phyloP scores from a whole-genome alignment of 30 jellyfish, hydroid and myxozoan genomes.

The Nemopilema nomurai region DNA sequence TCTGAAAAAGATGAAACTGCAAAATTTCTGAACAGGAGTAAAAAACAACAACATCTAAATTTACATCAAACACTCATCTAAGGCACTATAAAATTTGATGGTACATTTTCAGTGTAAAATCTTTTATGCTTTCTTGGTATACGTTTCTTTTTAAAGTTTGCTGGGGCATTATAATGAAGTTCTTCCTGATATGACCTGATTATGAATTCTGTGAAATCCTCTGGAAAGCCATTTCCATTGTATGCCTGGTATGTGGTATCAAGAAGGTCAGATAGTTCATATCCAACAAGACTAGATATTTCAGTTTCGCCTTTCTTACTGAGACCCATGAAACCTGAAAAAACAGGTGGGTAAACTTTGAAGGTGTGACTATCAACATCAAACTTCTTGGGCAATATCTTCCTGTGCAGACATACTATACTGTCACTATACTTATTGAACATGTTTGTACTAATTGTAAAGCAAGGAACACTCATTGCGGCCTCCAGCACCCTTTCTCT shows the following conservation, averaged over 20 bases:
- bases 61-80: background rate
- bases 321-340: constrained; percentile 1
- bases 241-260: constrained; percentile 20
- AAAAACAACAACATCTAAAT: too few species aligned
- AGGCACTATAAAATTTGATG: background rate
- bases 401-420: constrained; percentile 32
- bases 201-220: constrained; percentile 42
- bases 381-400: constrained; percentile 35
- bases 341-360: constrained; percentile 44
- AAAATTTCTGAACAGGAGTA: too few species aligned
- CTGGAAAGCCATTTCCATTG: constrained; percentile 64
- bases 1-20: too few species aligned
- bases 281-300: constrained; percentile 28
- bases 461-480: constrained; percentile 65
- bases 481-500: constrained; percentile 27
- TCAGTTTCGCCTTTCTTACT: constrained; percentile 9
- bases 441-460: constrained; percentile 26
- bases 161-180: constrained; percentile 48
- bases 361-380: constrained; percentile 35
- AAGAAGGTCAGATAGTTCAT: constrained; percentile 24
- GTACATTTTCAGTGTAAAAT: background rate
- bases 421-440: constrained; percentile 7
- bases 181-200: constrained; percentile 46
- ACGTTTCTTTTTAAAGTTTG: constrained; percentile 29
- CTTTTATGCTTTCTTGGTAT: constrained; percentile 46